A percentile compares a stretch with the other conserved stretches of the same genome.
Conservation (phyloP, 2,797 vertebrate genomes). For the Anomalospiza imberbis region DNA sequence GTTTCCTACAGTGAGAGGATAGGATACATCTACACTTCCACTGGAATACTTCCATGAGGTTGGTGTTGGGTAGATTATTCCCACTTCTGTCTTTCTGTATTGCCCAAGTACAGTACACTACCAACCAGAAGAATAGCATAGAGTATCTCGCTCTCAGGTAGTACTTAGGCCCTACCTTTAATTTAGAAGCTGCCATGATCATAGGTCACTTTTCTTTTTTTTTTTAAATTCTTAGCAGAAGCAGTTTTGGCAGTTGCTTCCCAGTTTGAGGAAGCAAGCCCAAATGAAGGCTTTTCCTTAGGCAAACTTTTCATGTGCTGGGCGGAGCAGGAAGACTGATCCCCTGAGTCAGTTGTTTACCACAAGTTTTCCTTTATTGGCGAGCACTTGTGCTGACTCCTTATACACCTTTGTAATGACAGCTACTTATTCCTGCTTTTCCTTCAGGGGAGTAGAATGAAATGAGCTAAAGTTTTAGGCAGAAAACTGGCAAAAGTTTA, state of each 20-base stretch:
- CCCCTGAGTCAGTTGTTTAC: slow-evolving; percentile 39
- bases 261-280: background rate
- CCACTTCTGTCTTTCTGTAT: background rate
- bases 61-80: background rate
- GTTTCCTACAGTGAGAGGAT: background rate
- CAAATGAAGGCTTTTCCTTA: slow-evolving; percentile 21
- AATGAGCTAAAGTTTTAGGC: background rate
- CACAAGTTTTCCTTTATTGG: background rate
- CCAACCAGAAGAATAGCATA: background rate
- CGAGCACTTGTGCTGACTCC: background rate
- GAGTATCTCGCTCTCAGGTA: background rate
- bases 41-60: background rate
- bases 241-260: background rate
- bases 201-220: background rate
- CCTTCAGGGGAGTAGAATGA: slow-evolving; percentile 17
- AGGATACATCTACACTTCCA: background rate
- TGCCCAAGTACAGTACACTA: rapidly evolving
- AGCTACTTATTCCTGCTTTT: background rate
- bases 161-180: background rate
- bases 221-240: background rate
- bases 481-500: slow-evolving; percentile 21
- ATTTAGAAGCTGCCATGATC: background rate
- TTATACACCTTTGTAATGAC: background rate
- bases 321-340: slow-evolving; percentile 21
- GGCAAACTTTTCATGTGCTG: slow-evolving; percentile 7